These are phyloP conservation scores for Bothrops jararaca DNA, from an alignment of 2,113 vertebrate genomes.

Conservation along the genomic window DNA sequence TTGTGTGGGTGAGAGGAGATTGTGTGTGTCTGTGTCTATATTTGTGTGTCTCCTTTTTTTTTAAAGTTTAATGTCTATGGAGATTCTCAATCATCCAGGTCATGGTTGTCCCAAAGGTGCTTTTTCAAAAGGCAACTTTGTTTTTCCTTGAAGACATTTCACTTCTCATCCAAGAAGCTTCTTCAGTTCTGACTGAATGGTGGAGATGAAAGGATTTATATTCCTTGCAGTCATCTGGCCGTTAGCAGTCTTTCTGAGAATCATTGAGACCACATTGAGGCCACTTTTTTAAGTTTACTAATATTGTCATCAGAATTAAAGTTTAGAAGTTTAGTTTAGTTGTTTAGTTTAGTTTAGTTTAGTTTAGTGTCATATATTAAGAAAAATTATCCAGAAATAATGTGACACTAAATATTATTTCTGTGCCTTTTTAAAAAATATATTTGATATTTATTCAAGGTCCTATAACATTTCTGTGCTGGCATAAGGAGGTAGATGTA, in stretches of 20 bases:
- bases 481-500: background rate
- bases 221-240: background rate
- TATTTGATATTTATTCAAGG: background rate
- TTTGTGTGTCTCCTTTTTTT: background rate
- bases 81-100: background rate
- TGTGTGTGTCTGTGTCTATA: background rate
- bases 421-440: no score
- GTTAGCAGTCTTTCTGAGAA: background rate
- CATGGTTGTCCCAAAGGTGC: background rate
- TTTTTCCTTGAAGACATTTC: background rate
- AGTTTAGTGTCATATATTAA: background rate
- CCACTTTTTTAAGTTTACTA: background rate
- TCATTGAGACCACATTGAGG: background rate
- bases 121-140: background rate
- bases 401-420: background rate
- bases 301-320: background rate
- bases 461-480: background rate
- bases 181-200: background rate
- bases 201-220: background rate
- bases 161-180: background rate
- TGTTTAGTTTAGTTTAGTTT: background rate
- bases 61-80: background rate
- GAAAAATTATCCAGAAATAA: background rate
- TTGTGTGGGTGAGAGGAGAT: background rate
- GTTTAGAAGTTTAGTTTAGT: background rate